Percentiles rank a stretch among this genome's conserved stretches.
Conservation (phyloP, 2,113 vertebrate species). For the Poicephalus meyeri region DNA sequence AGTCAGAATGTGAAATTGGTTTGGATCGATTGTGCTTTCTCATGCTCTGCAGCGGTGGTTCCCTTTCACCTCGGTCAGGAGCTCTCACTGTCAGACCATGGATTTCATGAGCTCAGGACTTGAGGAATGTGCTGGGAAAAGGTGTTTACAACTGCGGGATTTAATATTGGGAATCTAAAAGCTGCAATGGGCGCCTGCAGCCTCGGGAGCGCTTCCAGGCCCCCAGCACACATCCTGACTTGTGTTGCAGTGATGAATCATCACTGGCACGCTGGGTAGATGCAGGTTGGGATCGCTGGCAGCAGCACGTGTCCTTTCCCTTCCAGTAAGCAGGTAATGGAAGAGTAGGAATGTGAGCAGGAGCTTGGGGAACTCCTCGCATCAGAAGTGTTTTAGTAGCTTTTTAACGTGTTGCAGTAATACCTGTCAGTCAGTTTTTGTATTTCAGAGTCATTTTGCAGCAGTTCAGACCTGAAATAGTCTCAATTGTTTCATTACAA, state of each 20-base stretch:
- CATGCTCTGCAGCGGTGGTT: accelerated
- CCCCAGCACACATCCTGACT: accelerated
- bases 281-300: not conserved
- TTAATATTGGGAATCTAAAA: accelerated
- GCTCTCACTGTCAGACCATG: not conserved
- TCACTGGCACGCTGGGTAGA: not conserved
- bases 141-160: not conserved
- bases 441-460: slow-evolving; percentile 2
- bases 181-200: accelerated
- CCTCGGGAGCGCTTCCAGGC: not conserved
- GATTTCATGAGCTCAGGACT: not conserved
- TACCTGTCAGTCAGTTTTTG: not conserved
- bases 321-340: not conserved
- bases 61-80: not conserved
- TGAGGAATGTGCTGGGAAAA: not conserved
- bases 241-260: not conserved
- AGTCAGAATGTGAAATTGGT: not conserved
- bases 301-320: not conserved
- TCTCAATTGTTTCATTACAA: not conserved
- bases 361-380: not conserved
- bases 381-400: not conserved
- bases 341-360: not conserved
- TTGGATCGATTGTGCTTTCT: not conserved
- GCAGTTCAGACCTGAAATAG: not conserved
- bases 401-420: not conserved